Conservation (phyloP, 2,888 invertebrate species). For the Pardosa pseudoannulata region DNA sequence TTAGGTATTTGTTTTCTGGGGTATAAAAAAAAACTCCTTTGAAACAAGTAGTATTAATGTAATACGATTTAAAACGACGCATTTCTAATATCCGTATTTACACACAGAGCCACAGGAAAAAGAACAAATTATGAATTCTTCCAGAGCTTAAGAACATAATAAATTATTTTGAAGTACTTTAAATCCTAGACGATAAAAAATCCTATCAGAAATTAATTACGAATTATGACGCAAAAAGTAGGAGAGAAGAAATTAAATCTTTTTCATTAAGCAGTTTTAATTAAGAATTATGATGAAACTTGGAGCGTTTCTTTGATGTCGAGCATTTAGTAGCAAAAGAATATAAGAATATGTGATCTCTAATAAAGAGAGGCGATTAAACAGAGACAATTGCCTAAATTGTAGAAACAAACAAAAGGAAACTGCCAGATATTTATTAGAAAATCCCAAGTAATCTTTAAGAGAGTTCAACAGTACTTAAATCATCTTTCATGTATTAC, state of each 20-base stretch:
- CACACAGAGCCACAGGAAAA: background rate
- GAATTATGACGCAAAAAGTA: conserved; percentile 3
- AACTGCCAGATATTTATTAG: background rate
- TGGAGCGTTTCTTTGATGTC: background rate
- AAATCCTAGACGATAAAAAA: background rate
- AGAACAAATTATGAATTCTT: background rate
- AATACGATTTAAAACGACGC: background rate
- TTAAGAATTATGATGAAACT: background rate
- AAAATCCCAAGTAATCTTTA: background rate
- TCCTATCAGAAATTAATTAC: conserved; percentile 17
- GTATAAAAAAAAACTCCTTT: background rate
- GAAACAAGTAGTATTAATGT: background rate
- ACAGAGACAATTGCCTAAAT: background rate
- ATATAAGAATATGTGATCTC: background rate
- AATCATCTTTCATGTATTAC: too few species aligned
- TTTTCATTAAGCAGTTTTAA: conserved; percentile 13
- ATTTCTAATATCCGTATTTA: background rate
- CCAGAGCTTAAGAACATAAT: conserved; percentile 5
- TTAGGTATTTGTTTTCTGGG: background rate
- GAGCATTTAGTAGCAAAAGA: background rate
- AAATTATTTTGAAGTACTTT: conserved; percentile 1
- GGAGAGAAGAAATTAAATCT: background rate
- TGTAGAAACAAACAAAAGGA: background rate
- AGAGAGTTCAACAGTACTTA: background rate
- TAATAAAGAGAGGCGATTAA: background rate